These are phyloP conservation scores for Neoascia interrupta DNA, from an alignment of 2,888 invertebrate species.

Conservation along the genomic window DNA sequence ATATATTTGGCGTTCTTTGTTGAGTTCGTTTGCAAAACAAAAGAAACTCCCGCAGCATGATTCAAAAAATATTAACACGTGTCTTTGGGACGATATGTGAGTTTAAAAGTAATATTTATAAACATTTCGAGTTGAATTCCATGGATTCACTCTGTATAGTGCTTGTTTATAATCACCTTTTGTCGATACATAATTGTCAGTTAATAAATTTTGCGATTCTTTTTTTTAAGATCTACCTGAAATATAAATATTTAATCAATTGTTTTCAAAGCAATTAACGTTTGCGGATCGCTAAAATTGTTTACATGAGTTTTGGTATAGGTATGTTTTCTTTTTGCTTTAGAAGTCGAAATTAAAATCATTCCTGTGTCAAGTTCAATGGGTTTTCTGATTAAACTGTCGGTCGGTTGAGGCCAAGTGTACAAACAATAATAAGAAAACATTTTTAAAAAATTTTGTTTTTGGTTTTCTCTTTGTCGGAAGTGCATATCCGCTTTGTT, in stretches of 20 bases:
- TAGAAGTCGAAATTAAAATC: background rate
- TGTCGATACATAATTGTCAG: background rate
- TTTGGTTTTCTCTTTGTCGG: conserved; percentile 9
- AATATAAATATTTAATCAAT: conserved; percentile 50
- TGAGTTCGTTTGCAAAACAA: conserved; percentile 24
- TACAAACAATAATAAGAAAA: background rate
- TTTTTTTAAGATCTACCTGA: conserved; percentile 14
- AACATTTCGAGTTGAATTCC: conserved; percentile 11
- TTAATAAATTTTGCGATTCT: conserved; percentile 9
- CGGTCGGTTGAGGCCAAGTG: conserved; percentile 1
- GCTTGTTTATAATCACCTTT: background rate
- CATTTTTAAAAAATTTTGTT: background rate
- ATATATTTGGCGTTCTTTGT: no score
- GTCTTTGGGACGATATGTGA: conserved; percentile 22
- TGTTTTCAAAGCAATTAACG: conserved; percentile 20
- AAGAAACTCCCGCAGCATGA: background rate
- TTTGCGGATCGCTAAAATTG: background rate
- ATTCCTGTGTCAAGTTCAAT: conserved; percentile 25
- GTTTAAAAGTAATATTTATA: conserved; percentile 37
- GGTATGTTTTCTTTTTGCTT: no score
- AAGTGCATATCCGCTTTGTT: no score
- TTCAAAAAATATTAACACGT: conserved; percentile 10
- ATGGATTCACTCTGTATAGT: background rate
- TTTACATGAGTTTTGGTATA: conserved; percentile 4
- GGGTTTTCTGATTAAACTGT: background rate